Base-by-base conservation (phyloP, 1,140 invertebrate genomes). In the Goniozus legneri region DNA sequence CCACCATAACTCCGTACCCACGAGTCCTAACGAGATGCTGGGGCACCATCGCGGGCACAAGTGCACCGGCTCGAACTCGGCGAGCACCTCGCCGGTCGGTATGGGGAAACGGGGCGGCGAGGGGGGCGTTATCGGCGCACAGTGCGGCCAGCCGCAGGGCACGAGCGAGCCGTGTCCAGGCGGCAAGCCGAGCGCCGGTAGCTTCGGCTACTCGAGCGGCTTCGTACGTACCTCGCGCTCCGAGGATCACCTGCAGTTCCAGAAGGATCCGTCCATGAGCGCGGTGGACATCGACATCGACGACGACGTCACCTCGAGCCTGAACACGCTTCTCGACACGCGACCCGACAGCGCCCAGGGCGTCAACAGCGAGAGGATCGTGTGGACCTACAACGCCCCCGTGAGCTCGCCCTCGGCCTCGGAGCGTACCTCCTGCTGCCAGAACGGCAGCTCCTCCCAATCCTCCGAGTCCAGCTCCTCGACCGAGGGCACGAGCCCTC, bases 351-450 rank as follows among this genome's bases (percentile, higher is more conserved):
- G 81, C 30, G 80, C 81, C 50, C 60, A 77, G 61, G 77, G 75
- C 53, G 39, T 71, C 22, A 67, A 73, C 19, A 76, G 74, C 58
- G 80, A 84, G 62, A 82, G 89, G 50, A 90, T 92, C 54, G 88
- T 92, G 10, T 92, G 90, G 90, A 92, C 89, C n/a, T 91, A 90
- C 77, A 92, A 93, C 74, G 88, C 89, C 18, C 87, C 89, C 10
- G 79, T 88, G 3, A 73, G 71, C 50, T 76, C 73, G 36, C 65
- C 71, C 1, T 72, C 71, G 13, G 63, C 70, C 47, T 70, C 77
- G 48, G 60, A 77, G 64, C 64, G 73, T 51, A 68, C 76, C 40
- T 65, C 71, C 47, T 77, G 75, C 44, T 74, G 71, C 41, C 74
- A 78, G 34, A 77, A 77, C 34, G 72, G 72, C 47, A 71, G 77